phyloP scores from a whole-genome alignment of 35 echinoderm and acorn worm species.

The Lytechinus variegatus region DNA sequence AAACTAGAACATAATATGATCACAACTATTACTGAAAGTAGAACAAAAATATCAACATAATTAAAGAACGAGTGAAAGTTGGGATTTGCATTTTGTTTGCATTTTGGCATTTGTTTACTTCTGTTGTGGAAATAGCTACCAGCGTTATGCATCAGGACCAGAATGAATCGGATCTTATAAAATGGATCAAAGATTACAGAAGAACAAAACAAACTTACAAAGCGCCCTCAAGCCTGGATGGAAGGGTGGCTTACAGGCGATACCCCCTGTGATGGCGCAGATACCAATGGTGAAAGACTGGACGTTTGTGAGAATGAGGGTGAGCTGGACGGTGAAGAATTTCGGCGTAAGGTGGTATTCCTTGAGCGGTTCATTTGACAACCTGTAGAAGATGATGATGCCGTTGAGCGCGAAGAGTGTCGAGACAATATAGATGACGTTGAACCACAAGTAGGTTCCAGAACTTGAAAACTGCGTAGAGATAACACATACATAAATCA shows the following conservation, averaged over 20 bases:
- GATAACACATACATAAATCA: neutral
- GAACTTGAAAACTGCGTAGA: constrained; percentile 63
- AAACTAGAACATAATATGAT: too few species aligned
- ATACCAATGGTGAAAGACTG: constrained; percentile 81
- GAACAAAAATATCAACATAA: too few species aligned
- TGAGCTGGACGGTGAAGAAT: constrained; percentile 96
- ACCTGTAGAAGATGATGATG: constrained; percentile 88
- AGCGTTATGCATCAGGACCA: too few species aligned
- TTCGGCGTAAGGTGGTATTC: constrained; percentile 84
- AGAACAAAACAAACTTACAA: constrained; percentile 56
- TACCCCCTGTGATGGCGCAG: constrained; percentile 58
- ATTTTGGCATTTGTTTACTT: too few species aligned
- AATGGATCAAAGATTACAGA: neutral
- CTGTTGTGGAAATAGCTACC: too few species aligned
- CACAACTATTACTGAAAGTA: too few species aligned
- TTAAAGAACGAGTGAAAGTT: too few species aligned
- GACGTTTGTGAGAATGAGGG: constrained; percentile 79
- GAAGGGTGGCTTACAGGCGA: constrained; percentile 73
- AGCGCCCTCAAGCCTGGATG: constrained; percentile 63
- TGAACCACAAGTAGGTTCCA: constrained; percentile 72
- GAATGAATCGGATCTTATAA: too few species aligned
- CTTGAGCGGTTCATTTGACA: constrained; percentile 81
- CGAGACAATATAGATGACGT: constrained; percentile 71
- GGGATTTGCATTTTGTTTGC: too few species aligned
- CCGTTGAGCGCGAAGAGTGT: constrained; percentile 82